A percentile compares a stretch with the other conserved stretches of the same genome.
These are phyloP conservation scores for Capricornis sumatraensis DNA, from an alignment of 2,113 vertebrate genomes.

Conservation along the genomic window DNA sequence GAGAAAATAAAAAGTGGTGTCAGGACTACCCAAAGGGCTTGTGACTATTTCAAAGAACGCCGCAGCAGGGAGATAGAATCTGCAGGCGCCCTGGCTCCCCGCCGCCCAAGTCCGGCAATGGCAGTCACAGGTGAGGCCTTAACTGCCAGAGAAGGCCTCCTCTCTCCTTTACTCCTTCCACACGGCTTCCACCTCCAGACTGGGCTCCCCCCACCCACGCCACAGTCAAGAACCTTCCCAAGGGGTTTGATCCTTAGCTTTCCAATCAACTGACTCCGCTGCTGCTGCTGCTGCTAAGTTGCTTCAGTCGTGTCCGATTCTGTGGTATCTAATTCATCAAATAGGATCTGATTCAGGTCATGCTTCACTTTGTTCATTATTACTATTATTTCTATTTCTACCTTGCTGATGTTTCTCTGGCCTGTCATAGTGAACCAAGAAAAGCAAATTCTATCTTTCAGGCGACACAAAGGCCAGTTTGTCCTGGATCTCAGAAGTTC, in stretches of 20 bases:
- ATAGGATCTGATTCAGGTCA: not conserved
- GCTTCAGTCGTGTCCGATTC: too few species aligned
- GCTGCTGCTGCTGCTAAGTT: too few species aligned
- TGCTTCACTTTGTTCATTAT: not conserved
- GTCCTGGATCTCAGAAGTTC: not conserved
- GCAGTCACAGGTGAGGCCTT: not conserved
- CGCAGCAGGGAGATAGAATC: fast-evolving
- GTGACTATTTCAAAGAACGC: not conserved
- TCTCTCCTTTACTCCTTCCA: not conserved
- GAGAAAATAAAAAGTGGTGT: not conserved
- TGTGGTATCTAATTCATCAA: not conserved
- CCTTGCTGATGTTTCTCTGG: not conserved
- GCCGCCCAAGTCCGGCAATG: fast-evolving
- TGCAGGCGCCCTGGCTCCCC: fast-evolving
- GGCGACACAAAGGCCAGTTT: not conserved
- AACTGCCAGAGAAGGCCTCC: not conserved
- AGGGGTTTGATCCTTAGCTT: not conserved
- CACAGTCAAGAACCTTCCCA: not conserved
- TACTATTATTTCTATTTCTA: not conserved
- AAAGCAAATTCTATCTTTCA: not conserved
- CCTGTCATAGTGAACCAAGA: not conserved
- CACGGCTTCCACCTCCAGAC: not conserved
- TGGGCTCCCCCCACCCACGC: fast-evolving
- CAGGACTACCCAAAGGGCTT: not conserved
- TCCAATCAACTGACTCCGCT: not conserved